Conservation (phyloP, 2,113 vertebrate species). For the Hyperoodon ampullatus region DNA sequence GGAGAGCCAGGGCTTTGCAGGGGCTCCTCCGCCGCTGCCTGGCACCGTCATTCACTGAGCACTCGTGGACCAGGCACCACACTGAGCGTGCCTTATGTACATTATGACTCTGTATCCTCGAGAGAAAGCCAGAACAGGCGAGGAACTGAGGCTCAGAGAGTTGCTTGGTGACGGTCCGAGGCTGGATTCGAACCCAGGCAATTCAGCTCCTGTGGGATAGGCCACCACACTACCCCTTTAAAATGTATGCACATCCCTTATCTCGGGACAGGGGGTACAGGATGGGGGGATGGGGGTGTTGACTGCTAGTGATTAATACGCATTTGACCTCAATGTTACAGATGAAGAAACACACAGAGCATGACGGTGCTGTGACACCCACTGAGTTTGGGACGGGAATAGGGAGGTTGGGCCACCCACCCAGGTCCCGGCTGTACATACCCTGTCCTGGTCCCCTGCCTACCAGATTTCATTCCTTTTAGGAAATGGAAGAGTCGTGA, state of each 20-base stretch:
- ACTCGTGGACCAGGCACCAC: background rate
- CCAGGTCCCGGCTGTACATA: background rate
- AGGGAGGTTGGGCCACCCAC: background rate
- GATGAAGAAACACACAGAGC: background rate
- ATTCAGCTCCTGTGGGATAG: background rate
- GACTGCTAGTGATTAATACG: background rate
- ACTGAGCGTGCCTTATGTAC: too few species aligned
- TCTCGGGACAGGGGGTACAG: background rate
- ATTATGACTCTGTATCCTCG: background rate
- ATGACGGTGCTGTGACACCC: rapidly evolving
- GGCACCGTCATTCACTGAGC: background rate
- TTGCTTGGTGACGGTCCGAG: background rate
- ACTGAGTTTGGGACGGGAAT: rapidly evolving
- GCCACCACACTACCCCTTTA: background rate
- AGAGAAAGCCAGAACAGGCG: background rate
- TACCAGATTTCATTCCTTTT: background rate
- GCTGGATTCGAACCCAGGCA: background rate
- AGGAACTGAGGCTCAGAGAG: background rate
- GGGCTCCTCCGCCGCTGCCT: rapidly evolving
- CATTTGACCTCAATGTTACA: background rate
- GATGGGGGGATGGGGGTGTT: background rate
- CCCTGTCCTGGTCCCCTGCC: background rate
- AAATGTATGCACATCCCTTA: background rate
- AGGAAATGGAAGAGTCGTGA: background rate
- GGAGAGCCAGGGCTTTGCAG: background rate